Evolutionary conservation across 2,113 vertebrate species (phyloP).

Genomic region (Ptychochromis oligacanthus): DNA sequence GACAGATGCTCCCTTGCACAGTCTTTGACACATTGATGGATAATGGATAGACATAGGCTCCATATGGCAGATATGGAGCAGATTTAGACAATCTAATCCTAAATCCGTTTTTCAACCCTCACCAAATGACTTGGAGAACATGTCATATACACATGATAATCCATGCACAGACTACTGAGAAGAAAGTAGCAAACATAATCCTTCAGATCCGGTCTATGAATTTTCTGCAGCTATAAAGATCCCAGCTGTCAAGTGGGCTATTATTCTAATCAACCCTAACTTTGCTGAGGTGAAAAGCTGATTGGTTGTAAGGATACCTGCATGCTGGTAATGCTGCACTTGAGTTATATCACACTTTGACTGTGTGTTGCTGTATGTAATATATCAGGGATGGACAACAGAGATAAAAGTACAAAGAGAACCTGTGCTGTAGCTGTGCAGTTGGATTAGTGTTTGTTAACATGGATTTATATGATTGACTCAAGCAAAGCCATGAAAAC

Average conservation of each 20-base stretch:
- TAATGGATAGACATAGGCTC: slow-evolving; percentile 68
- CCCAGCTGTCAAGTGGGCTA: slow-evolving; percentile 31
- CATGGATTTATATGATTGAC: background rate
- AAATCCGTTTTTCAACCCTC: slow-evolving; percentile 42
- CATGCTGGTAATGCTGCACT: slow-evolving; percentile 25
- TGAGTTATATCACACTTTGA: slow-evolving; percentile 6
- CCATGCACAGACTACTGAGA: slow-evolving; percentile 49
- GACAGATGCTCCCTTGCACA: slow-evolving; percentile 74
- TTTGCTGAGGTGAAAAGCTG: slow-evolving; percentile 23
- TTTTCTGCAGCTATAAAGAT: slow-evolving; percentile 30
- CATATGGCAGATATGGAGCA: slow-evolving; percentile 62
- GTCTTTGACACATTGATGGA: slow-evolving; percentile 72
- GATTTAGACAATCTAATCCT: slow-evolving; percentile 58
- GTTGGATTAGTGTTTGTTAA: background rate
- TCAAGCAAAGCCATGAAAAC: background rate
- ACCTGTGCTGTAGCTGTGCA: background rate
- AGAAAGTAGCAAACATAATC: slow-evolving; percentile 63
- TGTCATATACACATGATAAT: slow-evolving; percentile 62
- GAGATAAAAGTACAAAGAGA: background rate
- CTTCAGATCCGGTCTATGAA: slow-evolving; percentile 37
- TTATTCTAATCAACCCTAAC: slow-evolving; percentile 56
- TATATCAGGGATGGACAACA: background rate
- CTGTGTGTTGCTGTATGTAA: background rate
- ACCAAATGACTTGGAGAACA: slow-evolving; percentile 59
- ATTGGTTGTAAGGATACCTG: slow-evolving; percentile 48